These are phyloP conservation scores for Danaus melanippus DNA, from an alignment of 1,140 invertebrate genomes.

Conservation along the genomic window DNA sequence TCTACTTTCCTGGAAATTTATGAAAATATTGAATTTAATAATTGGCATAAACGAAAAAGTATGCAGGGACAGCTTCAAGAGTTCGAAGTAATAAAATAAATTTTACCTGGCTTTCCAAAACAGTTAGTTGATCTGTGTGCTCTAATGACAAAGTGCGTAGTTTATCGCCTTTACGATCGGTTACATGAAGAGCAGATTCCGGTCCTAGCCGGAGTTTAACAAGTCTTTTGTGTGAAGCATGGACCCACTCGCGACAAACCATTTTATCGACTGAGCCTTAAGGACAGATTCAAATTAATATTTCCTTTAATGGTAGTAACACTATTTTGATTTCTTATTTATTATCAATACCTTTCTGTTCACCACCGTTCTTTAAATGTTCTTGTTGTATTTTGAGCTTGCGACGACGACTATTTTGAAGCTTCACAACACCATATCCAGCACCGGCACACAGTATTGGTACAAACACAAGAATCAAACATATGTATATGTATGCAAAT, in stretches of 20 bases:
- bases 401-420: constrained; percentile 88
- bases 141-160: constrained; percentile 85
- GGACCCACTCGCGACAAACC: constrained; percentile 95
- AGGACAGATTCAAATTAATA: constrained; percentile 6
- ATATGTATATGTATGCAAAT: constrained; percentile 96
- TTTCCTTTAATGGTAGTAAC: too few relatives aligned
- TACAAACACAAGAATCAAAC: constrained; percentile 90
- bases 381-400: constrained; percentile 88
- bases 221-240: constrained; percentile 91
- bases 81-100: not conserved
- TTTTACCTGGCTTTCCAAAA: constrained; percentile 83
- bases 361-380: constrained; percentile 75
- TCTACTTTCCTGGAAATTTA: constrained; percentile 74
- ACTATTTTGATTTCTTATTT: too few relatives aligned
- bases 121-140: constrained; percentile 81
- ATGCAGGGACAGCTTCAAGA: too few relatives aligned
- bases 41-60: not conserved
- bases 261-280: constrained; percentile 89
- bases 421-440: constrained; percentile 92
- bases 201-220: constrained; percentile 93
- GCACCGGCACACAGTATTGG: constrained; percentile 93
- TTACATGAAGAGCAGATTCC: constrained; percentile 85
- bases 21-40: not conserved
- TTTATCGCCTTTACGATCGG: constrained; percentile 92
- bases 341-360: constrained; percentile 54